These are phyloP conservation scores for Numida meleagris DNA, from an alignment of 2,113 vertebrate genomes.

Conservation along the genomic window DNA sequence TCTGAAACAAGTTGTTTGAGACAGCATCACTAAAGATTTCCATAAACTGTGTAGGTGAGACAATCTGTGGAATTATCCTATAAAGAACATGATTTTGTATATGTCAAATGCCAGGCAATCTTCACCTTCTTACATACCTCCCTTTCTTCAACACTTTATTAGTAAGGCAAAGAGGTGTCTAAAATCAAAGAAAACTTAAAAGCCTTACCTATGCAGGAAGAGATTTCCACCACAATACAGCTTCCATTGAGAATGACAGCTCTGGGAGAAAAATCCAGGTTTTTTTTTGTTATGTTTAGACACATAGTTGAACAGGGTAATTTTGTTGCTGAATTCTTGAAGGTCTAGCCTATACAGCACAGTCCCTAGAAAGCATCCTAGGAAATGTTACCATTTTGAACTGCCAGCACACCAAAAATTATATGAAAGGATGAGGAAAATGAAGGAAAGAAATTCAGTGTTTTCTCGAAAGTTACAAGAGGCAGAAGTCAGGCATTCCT, in stretches of 20 bases:
- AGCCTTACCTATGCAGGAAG: neutral
- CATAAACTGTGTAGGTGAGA: neutral
- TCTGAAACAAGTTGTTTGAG: neutral
- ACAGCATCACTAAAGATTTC: neutral
- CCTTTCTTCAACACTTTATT: neutral
- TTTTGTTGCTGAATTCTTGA: neutral
- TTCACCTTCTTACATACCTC: neutral
- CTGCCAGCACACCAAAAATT: neutral
- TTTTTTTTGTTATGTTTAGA: fast-evolving
- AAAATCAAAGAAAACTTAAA: neutral
- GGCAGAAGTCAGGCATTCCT: neutral
- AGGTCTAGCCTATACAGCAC: neutral
- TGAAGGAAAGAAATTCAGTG: neutral
- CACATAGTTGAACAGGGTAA: neutral
- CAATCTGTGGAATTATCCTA: neutral
- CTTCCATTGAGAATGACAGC: neutral
- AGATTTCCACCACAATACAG: neutral
- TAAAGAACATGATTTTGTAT: neutral
- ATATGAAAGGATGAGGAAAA: neutral
- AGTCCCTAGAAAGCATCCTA: neutral
- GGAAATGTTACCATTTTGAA: neutral
- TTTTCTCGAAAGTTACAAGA: neutral
- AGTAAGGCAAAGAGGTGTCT: neutral
- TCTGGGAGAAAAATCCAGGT: neutral
- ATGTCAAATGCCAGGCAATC: neutral